Base-by-base conservation (phyloP, 2,113 vertebrate species). In the Bagarius yarrelli region DNA sequence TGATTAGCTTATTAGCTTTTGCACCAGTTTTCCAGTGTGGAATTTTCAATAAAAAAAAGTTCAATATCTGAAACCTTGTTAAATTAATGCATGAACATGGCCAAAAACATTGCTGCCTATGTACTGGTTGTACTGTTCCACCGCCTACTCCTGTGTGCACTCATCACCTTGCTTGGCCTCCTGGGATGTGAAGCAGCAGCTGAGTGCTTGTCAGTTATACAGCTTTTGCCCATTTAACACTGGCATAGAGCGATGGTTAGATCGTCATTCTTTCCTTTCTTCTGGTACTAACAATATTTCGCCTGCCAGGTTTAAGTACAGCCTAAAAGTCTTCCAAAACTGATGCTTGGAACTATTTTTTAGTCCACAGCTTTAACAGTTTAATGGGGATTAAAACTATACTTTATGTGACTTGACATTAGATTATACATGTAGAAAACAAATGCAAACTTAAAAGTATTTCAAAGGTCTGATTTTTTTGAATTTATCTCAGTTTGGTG, bases 201-300 rank as follows among this genome's bases (percentile, higher is more conserved):
- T 76, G 60, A 81, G 80, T 56, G 61, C 72, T 57, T 67, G 60
- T 76, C 72, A 75, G 67, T 71, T 60, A 72, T 61, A 60, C 56
- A 72, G 61, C 52, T 72, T 76, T 61, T 82, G 63, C 80, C 82
- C 73, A 53, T 82, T 76, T 77, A 74, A 12, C 59, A 66, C 63
- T 77, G 69, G 79, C 79, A 82, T 67, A 25, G 32, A 79, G 56
- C 9, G 25, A 23, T n/a, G 21, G 78, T 81, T 72, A 59, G 72
- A 52, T 76, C 66, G 59, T 67, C 25, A 14, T 63, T 71, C 60
- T 82, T 61, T 73, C 50, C n/a, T 61, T 47, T 40, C 34, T 9
- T 9, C n/a, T 25, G 70, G 40, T 56, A 66, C 61, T 81, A 55
- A 81, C 30, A 47, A 63, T 70, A 25, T 19, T 8, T 81, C 67